A percentile compares a stretch with the other conserved stretches of the same genome.
Evolutionary conservation across 2,113 vertebrate genomes (phyloP).

Genomic region (Irena cyanogastra): DNA sequence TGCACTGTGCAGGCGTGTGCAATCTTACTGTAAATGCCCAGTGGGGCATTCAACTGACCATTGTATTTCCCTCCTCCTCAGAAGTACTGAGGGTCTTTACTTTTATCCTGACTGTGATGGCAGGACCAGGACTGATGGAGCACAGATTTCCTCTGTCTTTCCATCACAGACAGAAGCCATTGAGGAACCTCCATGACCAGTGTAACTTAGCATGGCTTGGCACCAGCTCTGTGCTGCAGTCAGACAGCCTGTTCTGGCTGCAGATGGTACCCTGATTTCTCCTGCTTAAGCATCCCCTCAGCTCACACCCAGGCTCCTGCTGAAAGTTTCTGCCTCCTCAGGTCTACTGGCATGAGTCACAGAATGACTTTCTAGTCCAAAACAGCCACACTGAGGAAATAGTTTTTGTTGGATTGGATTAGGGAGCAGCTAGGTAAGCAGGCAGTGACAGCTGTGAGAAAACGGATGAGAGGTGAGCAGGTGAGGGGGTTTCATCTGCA

Average conservation of each 20-base stretch:
- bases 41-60: background rate
- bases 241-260: conserved; percentile 45
- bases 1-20: rapidly evolving
- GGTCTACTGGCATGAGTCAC: background rate
- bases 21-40: background rate
- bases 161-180: background rate
- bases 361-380: background rate
- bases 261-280: conserved; percentile 49
- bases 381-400: background rate
- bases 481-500: background rate
- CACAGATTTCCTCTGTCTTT: background rate
- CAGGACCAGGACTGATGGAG: background rate
- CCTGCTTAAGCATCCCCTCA: background rate
- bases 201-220: conserved; percentile 25
- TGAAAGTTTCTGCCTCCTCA: background rate
- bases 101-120: background rate
- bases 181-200: background rate
- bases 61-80: background rate
- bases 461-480: background rate
- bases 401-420: background rate
- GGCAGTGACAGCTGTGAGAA: background rate
- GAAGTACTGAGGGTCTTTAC: background rate
- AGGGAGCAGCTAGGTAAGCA: background rate
- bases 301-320: background rate
- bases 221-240: background rate